Percentiles rank a stretch among this genome's conserved stretches.
Conservation (phyloP, 2,113 vertebrate genomes). For the Planiliza haematocheilus region DNA sequence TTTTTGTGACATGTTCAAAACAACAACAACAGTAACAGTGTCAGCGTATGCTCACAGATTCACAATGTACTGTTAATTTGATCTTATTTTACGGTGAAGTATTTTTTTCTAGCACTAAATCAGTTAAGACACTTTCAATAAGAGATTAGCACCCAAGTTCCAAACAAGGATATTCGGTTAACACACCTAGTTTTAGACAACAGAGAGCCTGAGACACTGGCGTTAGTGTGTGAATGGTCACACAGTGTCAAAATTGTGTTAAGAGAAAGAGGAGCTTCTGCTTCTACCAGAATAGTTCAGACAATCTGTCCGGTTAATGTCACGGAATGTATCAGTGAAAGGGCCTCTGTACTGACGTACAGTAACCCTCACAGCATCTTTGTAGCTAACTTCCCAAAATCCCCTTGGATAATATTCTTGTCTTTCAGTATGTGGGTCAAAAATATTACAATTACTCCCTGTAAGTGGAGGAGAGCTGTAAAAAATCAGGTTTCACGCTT, state of each 20-base stretch:
- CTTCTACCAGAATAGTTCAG: conserved; percentile 50
- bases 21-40: background rate
- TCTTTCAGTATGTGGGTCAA: background rate
- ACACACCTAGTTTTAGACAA: conserved; percentile 25
- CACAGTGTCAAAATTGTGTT: conserved; percentile 46
- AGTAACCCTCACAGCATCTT: background rate
- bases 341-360: background rate
- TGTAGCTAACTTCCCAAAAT: background rate
- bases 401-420: background rate
- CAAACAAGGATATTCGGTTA: conserved; percentile 7
- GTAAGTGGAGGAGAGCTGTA: background rate
- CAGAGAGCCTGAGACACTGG: conserved; percentile 19
- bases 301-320: conserved; percentile 38
- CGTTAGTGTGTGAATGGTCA: conserved; percentile 26
- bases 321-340: conserved; percentile 41
- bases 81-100: conserved; percentile 3
- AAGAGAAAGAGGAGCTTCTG: conserved; percentile 33
- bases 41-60: background rate
- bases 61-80: background rate
- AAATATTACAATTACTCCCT: background rate
- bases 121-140: conserved; percentile 10
- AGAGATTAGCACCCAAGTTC: background rate
- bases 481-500: background rate
- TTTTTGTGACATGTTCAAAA: background rate
- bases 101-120: conserved; percentile 13